phyloP scores from a whole-genome alignment of 2,888 invertebrate genomes.

The Eudemis profundana region DNA sequence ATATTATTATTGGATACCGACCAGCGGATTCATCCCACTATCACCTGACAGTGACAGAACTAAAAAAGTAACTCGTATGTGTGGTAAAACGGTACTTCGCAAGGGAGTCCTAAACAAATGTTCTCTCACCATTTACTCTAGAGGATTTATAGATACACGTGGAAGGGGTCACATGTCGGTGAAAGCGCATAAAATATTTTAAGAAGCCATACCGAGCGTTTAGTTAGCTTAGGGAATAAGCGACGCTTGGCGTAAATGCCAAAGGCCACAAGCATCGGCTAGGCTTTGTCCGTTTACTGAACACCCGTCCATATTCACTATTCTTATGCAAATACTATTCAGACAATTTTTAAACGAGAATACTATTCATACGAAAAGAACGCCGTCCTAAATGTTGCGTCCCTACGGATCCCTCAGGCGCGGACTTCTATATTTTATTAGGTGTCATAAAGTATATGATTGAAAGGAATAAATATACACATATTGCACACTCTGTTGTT shows the following conservation, averaged over 20 bases:
- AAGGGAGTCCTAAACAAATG: no score
- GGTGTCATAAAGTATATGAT: slow-evolving; percentile 48
- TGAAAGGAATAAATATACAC: slow-evolving; percentile 48
- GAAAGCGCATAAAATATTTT: slow-evolving; percentile 5
- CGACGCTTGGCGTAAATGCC: slow-evolving; percentile 16
- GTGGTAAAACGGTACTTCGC: no score
- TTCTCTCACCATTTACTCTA: no score
- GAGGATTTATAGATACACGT: no score
- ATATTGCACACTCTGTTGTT: slow-evolving; percentile 49
- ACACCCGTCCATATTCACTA: slow-evolving; percentile 13
- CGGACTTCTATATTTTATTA: slow-evolving; percentile 49
- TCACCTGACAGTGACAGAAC: no score
- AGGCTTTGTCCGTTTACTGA: slow-evolving; percentile 15
- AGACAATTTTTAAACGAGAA: background rate
- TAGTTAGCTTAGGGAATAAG: slow-evolving; percentile 17
- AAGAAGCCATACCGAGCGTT: background rate
- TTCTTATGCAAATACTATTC: slow-evolving; percentile 17
- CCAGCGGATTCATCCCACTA: no score
- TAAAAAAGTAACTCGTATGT: no score
- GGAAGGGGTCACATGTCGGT: background rate
- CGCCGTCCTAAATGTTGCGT: background rate
- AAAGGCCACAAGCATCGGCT: slow-evolving; percentile 10
- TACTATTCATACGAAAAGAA: background rate
- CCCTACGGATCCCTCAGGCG: slow-evolving; percentile 16
- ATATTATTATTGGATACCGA: no score